phyloP scores from a whole-genome alignment of 2,113 vertebrate species.

The Aldabrachelys gigantea region DNA sequence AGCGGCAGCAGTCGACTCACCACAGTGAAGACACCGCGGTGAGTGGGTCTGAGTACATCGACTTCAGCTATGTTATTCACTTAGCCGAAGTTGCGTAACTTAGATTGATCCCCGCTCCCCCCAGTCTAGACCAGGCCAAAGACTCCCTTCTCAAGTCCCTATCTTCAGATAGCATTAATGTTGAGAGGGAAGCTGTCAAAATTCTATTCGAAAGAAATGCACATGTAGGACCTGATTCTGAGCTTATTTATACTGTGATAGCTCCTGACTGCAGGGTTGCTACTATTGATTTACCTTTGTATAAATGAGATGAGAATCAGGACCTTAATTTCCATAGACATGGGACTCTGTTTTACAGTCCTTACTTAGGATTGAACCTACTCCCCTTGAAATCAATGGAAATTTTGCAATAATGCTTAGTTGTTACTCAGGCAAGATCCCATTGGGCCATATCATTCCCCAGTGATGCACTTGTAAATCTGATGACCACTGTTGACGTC shows the following conservation, averaged over 20 bases:
- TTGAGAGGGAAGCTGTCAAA: constrained; percentile 6
- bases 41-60: too few relatives aligned
- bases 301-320: background rate
- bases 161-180: background rate
- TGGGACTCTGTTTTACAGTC: background rate
- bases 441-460: background rate
- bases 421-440: background rate
- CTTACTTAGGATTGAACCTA: background rate
- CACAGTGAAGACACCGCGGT: too few relatives aligned
- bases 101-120: too few relatives aligned
- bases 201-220: background rate
- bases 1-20: too few relatives aligned
- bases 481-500: background rate
- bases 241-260: background rate
- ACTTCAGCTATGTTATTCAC: too few relatives aligned
- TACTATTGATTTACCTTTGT: background rate
- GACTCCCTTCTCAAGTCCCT: background rate
- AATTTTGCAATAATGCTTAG: background rate
- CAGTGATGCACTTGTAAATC: background rate
- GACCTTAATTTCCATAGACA: background rate
- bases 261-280: background rate
- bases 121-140: background rate
- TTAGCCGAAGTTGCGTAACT: too few relatives aligned
- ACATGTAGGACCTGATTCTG: constrained; percentile 2
- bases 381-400: background rate